Evolutionary conservation across 2,113 vertebrate genomes (phyloP).

Genomic region (Pardalotus punctatus): DNA sequence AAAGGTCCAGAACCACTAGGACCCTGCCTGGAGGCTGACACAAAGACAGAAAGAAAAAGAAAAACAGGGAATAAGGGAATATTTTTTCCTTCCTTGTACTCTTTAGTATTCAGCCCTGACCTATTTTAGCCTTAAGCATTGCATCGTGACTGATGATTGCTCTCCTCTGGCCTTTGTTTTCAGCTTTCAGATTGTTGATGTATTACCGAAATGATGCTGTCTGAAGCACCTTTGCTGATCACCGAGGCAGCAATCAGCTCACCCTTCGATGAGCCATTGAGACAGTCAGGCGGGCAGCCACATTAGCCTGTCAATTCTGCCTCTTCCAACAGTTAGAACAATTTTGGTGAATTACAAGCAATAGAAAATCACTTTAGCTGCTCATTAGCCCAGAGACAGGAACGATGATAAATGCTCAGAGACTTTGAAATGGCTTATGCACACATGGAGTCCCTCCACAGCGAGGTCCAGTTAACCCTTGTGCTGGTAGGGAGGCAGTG

Average conservation of each 20-base stretch:
- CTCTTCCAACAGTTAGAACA: conserved; percentile 72
- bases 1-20: neutral
- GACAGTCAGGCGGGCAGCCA: conserved; percentile 45
- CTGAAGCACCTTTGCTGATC: conserved; percentile 68
- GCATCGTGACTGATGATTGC: conserved; percentile 9
- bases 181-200: conserved; percentile 62
- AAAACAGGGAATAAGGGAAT: neutral
- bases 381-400: conserved; percentile 69
- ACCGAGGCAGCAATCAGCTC: conserved; percentile 67
- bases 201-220: conserved; percentile 63
- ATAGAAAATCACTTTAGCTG: conserved; percentile 76
- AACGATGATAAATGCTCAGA: conserved; percentile 60
- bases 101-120: conserved; percentile 47
- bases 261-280: conserved; percentile 59
- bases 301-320: conserved; percentile 75
- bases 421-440: conserved; percentile 33
- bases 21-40: neutral
- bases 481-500: neutral
- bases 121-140: conserved; percentile 42
- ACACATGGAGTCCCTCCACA: neutral
- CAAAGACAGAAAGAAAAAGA: neutral
- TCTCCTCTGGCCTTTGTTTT: conserved; percentile 53
- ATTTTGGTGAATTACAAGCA: conserved; percentile 76
- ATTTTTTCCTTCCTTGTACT: neutral
- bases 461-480: conserved; percentile 28